Base-by-base conservation (phyloP, 2,888 invertebrate species). In the Dusona sp. region DNA sequence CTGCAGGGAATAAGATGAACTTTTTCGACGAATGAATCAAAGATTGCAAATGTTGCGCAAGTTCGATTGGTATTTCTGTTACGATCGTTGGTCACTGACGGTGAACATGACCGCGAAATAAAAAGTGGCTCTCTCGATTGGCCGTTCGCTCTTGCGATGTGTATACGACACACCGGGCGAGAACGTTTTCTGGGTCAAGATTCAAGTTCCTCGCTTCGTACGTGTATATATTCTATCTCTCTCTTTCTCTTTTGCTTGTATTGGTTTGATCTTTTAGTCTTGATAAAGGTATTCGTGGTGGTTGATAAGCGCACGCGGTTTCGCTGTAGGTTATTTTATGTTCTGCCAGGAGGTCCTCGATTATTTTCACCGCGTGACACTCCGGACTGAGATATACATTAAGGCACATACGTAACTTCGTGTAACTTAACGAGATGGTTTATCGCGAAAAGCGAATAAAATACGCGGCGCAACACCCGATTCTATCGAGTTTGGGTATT, bases 151-250 rank as follows among this genome's bases (percentile, higher is more conserved):
- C 78, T 64, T 54, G 65, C 87, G 84, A 86, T 85, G 88, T 87
- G 87, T 48, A 89, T 84, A 88, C 88, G 88, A 86, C 89, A 87
- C 89, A 88, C 90, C 88, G 85, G 88, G 89, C 90, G 88, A 65
- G 75, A 88, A 90, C 89, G 83, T 90, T 90, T 92, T 93, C 92
- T 93, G 91, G 92, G 92, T 92, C 92, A 93, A 92, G 92, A 92
- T 91, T 92, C 92, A 92, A 92, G 93, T 93, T 93, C 92, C 91
- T 91, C 90, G 91, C 90, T 90, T 36, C 54, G 67, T 78, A 64
- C 78, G 29, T 54, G 74, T 82, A 67, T 22, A n/a, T 45, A 42
- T 57, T 68, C 54, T n/a, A 48, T 16, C 65, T 36, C 67, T 67
- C 78, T 79, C 33, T 57, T 61, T 42, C 68, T 54, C 54, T 67